Evolutionary conservation across 2,797 vertebrate species (phyloP), one percentile per base, ranked within the genome.

Genomic region (Thunnus albacares): DNA sequence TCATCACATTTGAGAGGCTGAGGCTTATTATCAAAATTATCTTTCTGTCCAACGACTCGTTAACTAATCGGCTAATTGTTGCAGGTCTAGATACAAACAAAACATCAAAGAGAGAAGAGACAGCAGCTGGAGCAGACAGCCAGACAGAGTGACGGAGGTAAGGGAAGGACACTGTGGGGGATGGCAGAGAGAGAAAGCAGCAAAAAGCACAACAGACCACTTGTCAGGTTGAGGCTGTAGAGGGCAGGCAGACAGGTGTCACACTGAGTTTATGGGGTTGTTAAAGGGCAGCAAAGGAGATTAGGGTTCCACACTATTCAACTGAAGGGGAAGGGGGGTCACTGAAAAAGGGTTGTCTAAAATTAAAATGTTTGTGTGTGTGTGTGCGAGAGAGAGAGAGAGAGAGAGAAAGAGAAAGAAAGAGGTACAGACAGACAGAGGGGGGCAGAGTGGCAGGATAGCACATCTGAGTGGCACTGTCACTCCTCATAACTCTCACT

Each of bases 381-480:
- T 30, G 28, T 30, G 28, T 30, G 5, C 5, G 28, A 12, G 38
- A 11, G 38, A 12, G 38, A 38, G 38, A 12, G 38, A 38, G 38
- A 12, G 8, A 38, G 7, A 10, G 35, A 38, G 35, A 11, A 9
- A 9, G 35, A 11, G 35, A 64, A 24, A 33, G 33, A 43, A 3
- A 64, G 26, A 79, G 17, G 59, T 20, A 77, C 30, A 67, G 45
- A 43, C 33, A 68, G 57, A 41, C 11, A 49, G 35, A 15, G 14
- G 26, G 18, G 64, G n/a, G 14, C 1, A 60, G 47, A 62, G 79
- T 65, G 79, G 66, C 70, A 81, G 61, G 53, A 38, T 61, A 41
- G 66, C 38, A 78, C 62, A 78, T 80, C 63, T 66, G 77, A 68
- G 68, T 65, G 77, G 58, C 72, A 65, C 65, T 71, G 80, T 90